A percentile compares a stretch with the other conserved stretches of the same genome.
These are phyloP conservation scores for Spodoptera frugiperda DNA, from an alignment of 1,140 invertebrate genomes.

Conservation along the genomic window DNA sequence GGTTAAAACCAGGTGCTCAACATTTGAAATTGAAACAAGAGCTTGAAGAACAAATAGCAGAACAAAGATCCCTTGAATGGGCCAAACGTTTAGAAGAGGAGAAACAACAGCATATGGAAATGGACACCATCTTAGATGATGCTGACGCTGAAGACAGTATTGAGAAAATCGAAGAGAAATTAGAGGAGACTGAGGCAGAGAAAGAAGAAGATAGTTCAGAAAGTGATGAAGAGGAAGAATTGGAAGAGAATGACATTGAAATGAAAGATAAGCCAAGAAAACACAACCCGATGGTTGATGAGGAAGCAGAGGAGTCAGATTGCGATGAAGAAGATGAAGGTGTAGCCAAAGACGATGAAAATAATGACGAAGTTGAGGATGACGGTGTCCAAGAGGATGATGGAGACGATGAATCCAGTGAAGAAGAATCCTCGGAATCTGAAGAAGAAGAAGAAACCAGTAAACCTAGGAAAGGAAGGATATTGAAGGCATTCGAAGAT, in stretches of 20 bases:
- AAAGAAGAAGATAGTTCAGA: conserved; percentile 66
- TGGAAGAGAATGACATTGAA: conserved; percentile 76
- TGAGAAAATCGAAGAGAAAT: conserved; percentile 74
- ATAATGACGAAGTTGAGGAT: conserved; percentile 64
- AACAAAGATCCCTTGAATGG: conserved; percentile 88
- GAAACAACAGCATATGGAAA: conserved; percentile 80
- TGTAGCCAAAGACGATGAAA: conserved; percentile 37
- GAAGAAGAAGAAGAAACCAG: conserved; percentile 64
- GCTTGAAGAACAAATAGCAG: conserved; percentile 88
- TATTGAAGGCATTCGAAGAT: conserved; percentile 78
- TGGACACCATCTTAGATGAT: conserved; percentile 61
- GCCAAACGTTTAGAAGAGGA: conserved; percentile 86
- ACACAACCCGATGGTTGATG: conserved; percentile 76
- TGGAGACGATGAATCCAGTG: conserved; percentile 63
- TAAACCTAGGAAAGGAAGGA: conserved; percentile 68
- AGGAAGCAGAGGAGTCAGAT: conserved; percentile 84
- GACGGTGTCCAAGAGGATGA: conserved; percentile 65
- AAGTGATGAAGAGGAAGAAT: conserved; percentile 80
- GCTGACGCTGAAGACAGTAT: conserved; percentile 71
- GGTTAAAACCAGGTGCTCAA: conserved; percentile 87
- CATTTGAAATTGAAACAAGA: conserved; percentile 88
- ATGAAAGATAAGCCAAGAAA: conserved; percentile 79
- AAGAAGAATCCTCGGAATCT: conserved; percentile 59
- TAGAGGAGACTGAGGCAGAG: conserved; percentile 68
- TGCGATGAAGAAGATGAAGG: conserved; percentile 61